phyloP scores from a whole-genome alignment of 2,797 vertebrate species.

The Helicolenus hilgendorfi region DNA sequence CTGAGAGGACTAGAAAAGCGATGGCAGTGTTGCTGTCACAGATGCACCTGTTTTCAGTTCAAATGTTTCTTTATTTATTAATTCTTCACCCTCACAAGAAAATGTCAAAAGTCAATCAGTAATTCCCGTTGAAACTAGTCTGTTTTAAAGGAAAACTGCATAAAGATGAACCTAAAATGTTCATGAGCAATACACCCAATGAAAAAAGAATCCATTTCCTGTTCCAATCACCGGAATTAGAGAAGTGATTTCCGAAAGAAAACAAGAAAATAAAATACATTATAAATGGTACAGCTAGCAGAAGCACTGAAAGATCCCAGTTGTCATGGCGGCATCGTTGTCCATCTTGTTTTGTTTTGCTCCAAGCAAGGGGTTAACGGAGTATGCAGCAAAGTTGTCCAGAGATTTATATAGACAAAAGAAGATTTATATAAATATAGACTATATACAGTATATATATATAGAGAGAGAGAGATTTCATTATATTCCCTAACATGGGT shows the following conservation, averaged over 20 bases:
- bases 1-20: background rate
- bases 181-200: background rate
- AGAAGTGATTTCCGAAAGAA: background rate
- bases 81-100: too few species aligned
- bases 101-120: background rate
- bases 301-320: slow-evolving; percentile 43
- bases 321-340: slow-evolving; percentile 72
- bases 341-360: slow-evolving; percentile 29
- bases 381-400: slow-evolving; percentile 16
- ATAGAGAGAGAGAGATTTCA: background rate
- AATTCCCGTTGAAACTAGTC: background rate
- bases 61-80: too few species aligned
- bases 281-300: background rate
- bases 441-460: slow-evolving; percentile 8
- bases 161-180: background rate
- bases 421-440: slow-evolving; percentile 21
- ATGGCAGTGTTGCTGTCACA: background rate
- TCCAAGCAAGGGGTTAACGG: slow-evolving; percentile 77
- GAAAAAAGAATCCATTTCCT: background rate
- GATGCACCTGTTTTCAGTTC: background rate
- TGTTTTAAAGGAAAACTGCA: background rate
- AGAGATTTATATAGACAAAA: slow-evolving; percentile 38
- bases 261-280: background rate
- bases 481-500: slow-evolving; percentile 46
- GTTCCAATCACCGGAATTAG: background rate